phyloP scores from a whole-genome alignment of 2,797 vertebrate genomes.

The Hyperoplus lanceolatus region DNA sequence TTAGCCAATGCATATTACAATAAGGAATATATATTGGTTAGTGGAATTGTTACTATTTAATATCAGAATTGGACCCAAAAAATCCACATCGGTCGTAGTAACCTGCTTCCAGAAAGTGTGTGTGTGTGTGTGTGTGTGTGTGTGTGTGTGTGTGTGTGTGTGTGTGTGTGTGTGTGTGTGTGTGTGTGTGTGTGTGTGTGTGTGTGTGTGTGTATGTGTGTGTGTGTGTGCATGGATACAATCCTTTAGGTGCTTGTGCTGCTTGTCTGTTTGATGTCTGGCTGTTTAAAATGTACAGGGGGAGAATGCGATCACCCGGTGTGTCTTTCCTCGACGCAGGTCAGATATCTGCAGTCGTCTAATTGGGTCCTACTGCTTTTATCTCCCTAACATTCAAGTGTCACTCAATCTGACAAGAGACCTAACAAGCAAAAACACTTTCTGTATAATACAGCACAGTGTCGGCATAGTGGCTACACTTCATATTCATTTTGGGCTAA shows the following conservation, averaged over 20 bases:
- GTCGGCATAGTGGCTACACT: not conserved
- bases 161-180: constrained; percentile 17
- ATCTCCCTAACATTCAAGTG: constrained; percentile 47
- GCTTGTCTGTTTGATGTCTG: constrained; percentile 38
- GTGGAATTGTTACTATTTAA: no score
- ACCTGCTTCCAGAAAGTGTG: constrained; percentile 16
- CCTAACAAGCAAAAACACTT: constrained; percentile 22
- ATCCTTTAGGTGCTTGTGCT: constrained; percentile 17
- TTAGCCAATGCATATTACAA: no score
- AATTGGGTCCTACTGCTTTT: constrained; percentile 56
- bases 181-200: no score
- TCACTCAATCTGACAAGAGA: constrained; percentile 45
- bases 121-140: constrained; percentile 10
- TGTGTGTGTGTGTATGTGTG: no score
- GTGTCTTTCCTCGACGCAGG: constrained; percentile 69
- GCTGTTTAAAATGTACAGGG: constrained; percentile 63
- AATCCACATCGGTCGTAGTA: no score
- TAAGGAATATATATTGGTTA: no score
- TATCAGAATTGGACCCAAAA: no score
- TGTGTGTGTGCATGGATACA: constrained; percentile 3
- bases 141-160: constrained; percentile 15
- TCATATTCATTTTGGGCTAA: not conserved
- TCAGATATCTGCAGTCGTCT: constrained; percentile 69
- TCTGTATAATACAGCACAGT: not conserved
- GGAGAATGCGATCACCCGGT: constrained; percentile 74